Evolutionary conservation across 2,888 invertebrate species (phyloP), one percentile per base, ranked within the genome.

Genomic region (Mantis religiosa): DNA sequence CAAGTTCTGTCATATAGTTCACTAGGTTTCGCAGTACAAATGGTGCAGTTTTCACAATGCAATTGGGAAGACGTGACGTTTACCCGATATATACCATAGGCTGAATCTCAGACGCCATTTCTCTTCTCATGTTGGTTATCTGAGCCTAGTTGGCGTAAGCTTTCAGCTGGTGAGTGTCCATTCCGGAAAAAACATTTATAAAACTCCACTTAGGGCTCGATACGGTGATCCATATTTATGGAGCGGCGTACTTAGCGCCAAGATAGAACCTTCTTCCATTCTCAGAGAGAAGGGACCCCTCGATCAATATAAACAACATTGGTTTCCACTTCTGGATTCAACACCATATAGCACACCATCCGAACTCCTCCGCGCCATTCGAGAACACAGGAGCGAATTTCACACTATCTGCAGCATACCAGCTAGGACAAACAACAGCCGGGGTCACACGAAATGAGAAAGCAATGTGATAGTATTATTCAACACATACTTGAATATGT

Each of bases 301-400:
- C 81, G 86, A 87, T 87, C 87, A 82, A 87, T 87, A 87, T 87
- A 87, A 82, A 87, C 87, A 87, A 87, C 87, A 87, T 87, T 34
- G 87, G 87, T 87, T 87, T 87, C 87, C 87, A 87, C 87, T 87
- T 87, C 82, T 14, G 71, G 87, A 82, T 87, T 87, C 87, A 87
- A 82, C 87, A 87, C 87, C 82, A 87, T 87, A 82, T 87, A n/a
- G 82, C 34, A 82, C 34, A 27, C 30, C 34, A 81, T 41, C 81
- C 8, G 27, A 87, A 28, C 54, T 54, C 47, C 14, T 85, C n/a
- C n/a, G n/a, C 54, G 28, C 41, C n/a, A 82, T 25, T 82, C 81
- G 81, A 28, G 54, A 87, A 81, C 7, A 34, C 34, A 87, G 82
- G 82, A 41, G 41, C 30, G 82, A 87, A 34, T 82, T 87, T 87